phyloP scores from a whole-genome alignment of 2,113 vertebrate genomes.

The Takifugu bimaculatus region DNA sequence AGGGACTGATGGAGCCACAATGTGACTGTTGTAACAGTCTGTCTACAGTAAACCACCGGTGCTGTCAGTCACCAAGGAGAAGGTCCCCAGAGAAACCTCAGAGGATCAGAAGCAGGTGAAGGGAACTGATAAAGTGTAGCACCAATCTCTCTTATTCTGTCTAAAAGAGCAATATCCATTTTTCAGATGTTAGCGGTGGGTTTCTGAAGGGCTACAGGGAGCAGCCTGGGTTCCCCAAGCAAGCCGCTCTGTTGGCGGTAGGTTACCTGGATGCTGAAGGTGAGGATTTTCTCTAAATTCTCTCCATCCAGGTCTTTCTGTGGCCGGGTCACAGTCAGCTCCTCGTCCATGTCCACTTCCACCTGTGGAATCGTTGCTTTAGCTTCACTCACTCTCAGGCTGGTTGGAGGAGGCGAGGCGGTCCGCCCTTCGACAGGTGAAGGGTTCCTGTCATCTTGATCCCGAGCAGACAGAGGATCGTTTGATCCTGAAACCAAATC shows the following conservation, averaged over 20 bases:
- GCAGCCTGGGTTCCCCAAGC: too few species aligned
- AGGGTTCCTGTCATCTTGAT: background rate
- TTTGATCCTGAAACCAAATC: constrained; percentile 21
- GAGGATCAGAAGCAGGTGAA: too few species aligned
- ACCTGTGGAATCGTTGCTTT: constrained; percentile 5
- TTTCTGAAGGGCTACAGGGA: too few species aligned
- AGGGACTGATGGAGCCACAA: background rate
- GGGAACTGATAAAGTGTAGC: too few species aligned
- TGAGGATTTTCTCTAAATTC: constrained; percentile 78
- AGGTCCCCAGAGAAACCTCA: too few species aligned
- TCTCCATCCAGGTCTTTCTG: constrained; percentile 54
- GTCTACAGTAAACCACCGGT: too few species aligned
- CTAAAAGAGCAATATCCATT: background rate
- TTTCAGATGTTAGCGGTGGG: too few species aligned
- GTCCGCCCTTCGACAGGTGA: constrained; percentile 16
- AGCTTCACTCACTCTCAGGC: constrained; percentile 26
- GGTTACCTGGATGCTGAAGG: constrained; percentile 82
- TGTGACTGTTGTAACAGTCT: too few species aligned
- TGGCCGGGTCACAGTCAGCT: background rate
- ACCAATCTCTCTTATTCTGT: too few species aligned
- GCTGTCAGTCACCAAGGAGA: too few species aligned
- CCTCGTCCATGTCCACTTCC: too few species aligned
- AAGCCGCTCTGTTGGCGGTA: background rate
- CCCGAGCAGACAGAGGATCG: constrained; percentile 11
- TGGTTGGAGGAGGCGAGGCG: background rate